Percentiles rank a stretch among this genome's conserved stretches.
Evolutionary conservation across 2,888 invertebrate genomes (phyloP).

Genomic region (Sipunculus nudus): DNA sequence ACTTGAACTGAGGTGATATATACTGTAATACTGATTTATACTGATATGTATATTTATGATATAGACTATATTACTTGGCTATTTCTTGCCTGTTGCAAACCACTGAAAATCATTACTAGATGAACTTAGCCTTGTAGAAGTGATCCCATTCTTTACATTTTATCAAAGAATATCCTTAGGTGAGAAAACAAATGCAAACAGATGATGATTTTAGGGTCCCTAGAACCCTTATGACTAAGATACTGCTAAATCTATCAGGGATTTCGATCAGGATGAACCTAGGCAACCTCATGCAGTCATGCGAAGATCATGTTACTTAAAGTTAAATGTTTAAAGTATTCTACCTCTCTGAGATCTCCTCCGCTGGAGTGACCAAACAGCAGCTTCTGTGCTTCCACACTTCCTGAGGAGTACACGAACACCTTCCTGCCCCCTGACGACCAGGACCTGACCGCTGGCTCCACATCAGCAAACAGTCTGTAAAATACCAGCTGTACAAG

Average conservation of each 20-base stretch:
- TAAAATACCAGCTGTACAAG: slow-evolving; percentile 58
- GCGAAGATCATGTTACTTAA: background rate
- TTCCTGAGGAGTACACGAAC: slow-evolving; percentile 92
- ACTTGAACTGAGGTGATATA: background rate
- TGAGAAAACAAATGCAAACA: too few species aligned
- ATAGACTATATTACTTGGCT: too few species aligned
- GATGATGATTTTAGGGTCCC: too few species aligned
- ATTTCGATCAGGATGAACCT: too few species aligned
- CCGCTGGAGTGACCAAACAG: slow-evolving; percentile 80
- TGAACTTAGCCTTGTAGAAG: too few species aligned
- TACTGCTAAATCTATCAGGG: too few species aligned
- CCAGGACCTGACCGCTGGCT: slow-evolving; percentile 79
- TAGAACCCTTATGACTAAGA: too few species aligned
- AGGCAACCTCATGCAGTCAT: too few species aligned
- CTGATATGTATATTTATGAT: background rate
- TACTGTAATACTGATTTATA: background rate
- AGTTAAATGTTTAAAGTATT: slow-evolving; percentile 19
- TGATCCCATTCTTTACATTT: too few species aligned
- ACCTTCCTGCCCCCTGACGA: slow-evolving; percentile 75
- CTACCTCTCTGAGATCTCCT: slow-evolving; percentile 79
- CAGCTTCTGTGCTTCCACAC: slow-evolving; percentile 87
- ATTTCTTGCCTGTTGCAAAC: too few species aligned
- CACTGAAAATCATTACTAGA: too few species aligned
- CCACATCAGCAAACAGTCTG: slow-evolving; percentile 89
- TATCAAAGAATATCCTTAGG: too few species aligned